Percentiles rank a stretch among this genome's conserved stretches.
phyloP scores from a whole-genome alignment of 1,140 invertebrate species.

The Globodera rostochiensis region DNA sequence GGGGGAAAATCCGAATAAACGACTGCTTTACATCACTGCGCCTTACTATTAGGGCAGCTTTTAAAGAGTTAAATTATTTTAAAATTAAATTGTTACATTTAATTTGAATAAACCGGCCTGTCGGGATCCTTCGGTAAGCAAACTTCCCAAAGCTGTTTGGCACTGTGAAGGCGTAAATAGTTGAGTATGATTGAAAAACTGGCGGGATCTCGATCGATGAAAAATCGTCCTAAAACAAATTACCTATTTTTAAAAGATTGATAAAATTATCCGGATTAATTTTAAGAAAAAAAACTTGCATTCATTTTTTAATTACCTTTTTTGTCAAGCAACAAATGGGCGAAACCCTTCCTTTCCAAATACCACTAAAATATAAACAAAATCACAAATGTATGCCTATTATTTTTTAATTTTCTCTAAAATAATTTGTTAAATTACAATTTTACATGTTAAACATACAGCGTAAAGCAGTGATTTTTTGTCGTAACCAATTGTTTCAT shows the following conservation, averaged over 20 bases:
- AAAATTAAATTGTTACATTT: no score
- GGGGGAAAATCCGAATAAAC: no score
- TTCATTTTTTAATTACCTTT: constrained; percentile 19
- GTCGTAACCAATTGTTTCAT: constrained; percentile 49
- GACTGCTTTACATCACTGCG: no score
- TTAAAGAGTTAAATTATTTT: no score
- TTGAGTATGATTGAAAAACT: constrained; percentile 85
- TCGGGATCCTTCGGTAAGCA: constrained; percentile 56
- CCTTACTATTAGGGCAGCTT: no score
- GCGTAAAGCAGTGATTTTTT: constrained; percentile 45
- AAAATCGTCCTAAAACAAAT: constrained; percentile 37
- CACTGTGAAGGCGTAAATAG: constrained; percentile 74
- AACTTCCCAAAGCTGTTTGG: constrained; percentile 52
- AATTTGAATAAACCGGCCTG: constrained; percentile 9
- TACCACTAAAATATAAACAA: constrained; percentile 46
- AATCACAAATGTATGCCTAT: not conserved
- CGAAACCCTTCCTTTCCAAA: constrained; percentile 45
- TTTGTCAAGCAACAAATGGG: constrained; percentile 47
- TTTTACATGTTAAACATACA: constrained; percentile 17
- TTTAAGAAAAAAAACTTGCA: not conserved
- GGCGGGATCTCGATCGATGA: constrained; percentile 50
- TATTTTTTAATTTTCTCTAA: not conserved
- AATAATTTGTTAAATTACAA: constrained; percentile 21
- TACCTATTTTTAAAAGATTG: not conserved
- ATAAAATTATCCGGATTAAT: not conserved